Base-by-base conservation (phyloP, 2,797 vertebrate genomes). In the Sebastes glaucus region DNA sequence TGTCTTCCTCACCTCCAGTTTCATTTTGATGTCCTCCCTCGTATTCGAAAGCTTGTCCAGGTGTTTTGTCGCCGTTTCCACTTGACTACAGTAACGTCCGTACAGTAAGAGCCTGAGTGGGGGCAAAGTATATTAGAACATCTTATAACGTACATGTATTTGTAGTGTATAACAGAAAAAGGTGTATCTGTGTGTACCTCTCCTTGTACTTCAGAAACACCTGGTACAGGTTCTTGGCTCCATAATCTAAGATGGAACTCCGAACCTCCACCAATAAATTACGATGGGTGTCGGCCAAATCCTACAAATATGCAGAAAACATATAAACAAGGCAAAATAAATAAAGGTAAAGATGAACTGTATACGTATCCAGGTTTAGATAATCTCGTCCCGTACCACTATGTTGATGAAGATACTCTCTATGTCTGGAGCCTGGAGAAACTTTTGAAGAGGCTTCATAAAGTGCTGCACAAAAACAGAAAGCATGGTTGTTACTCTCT, bases 401-500 rank as follows among this genome's bases (percentile, higher is more conserved):
- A 96, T 88, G 88, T 99, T 99, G 89, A 97, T 97, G 90, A 98
- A 98, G 93, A 99, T 97, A 52, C 87, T 97, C 88, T 98, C 97
- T 0, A 97, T 93, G 77, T 99, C 97, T 8, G 94, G 90, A 6
- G 88, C 64, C 11, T 90, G 86, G 18, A 98, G 95, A 74, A 98
- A 98, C 77, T 86, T 90, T 74, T 96, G 95, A 68, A 99, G 93
- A 0, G 98, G 98, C 79, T 95, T 97, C 95, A 97, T 94, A 92
- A 99, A 99, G 92, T 98, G 96, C 97, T 98, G 91, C 60, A 75
- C 18, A 76, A 35, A 67, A 85, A 33, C 56, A 32, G 7, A 75
- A 61, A 7, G 0, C 2, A 5, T 10, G 28, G 11, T 32, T 65
- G n/a, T 76, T 42, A 62, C 6, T 72, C 3, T 71, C 2, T 65